Percentiles rank a stretch among this genome's conserved stretches.
Conservation (phyloP, 2,113 vertebrate species). For the Chaetura pelagica region DNA sequence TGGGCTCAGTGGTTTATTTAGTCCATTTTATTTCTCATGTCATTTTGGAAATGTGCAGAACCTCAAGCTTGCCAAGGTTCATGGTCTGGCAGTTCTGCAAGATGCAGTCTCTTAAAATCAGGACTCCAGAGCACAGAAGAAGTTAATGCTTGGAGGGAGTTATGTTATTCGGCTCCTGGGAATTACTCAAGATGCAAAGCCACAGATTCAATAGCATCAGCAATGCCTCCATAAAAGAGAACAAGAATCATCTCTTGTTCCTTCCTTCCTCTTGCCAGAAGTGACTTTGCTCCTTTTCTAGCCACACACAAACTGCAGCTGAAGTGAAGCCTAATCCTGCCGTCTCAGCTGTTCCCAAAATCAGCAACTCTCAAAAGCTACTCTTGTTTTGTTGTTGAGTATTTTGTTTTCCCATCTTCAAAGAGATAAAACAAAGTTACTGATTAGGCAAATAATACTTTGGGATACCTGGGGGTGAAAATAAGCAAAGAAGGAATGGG, state of each 20-base stretch:
- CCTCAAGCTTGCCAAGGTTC: neutral
- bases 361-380: neutral
- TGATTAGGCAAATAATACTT: neutral
- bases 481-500: neutral
- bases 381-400: neutral
- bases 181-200: neutral
- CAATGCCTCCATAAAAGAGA: neutral
- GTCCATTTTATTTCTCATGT: neutral
- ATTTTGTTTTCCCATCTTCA: neutral
- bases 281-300: neutral
- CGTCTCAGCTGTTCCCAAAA: neutral
- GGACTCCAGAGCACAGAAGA: neutral
- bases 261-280: neutral
- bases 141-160: neutral
- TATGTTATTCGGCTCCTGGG: neutral
- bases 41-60: neutral
- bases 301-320: neutral
- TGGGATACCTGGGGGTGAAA: neutral
- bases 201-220: neutral
- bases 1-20: neutral
- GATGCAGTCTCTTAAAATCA: neutral
- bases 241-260: neutral
- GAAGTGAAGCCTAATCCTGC: neutral
- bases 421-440: neutral
- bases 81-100: slow-evolving; percentile 26